Evolutionary conservation across 2,113 vertebrate genomes (phyloP).

Genomic region (Nothocercus julius): DNA sequence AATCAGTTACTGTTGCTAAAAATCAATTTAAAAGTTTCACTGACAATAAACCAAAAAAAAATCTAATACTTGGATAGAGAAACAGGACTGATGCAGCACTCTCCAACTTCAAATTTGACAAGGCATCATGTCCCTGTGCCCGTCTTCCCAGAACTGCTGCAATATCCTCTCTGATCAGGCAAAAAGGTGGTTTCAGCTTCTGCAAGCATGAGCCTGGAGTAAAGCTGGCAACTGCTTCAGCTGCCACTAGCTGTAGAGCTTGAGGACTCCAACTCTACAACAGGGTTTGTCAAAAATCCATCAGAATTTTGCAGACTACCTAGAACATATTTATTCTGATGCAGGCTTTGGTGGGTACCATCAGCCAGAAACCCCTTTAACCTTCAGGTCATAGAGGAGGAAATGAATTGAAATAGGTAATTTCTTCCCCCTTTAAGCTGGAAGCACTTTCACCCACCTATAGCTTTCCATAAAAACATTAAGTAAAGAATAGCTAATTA

Average conservation of each 20-base stretch:
- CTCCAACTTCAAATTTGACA: background rate
- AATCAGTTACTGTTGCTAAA: background rate
- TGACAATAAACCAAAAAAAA: background rate
- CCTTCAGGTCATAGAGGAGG: background rate
- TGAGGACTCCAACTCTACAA: background rate
- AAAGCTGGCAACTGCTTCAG: background rate
- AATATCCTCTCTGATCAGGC: background rate
- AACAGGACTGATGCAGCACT: fast-evolving
- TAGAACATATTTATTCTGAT: fast-evolving
- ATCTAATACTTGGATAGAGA: background rate
- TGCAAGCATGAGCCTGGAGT: background rate
- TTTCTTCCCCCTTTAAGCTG: background rate
- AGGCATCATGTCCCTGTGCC: fast-evolving
- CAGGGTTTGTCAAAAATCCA: background rate
- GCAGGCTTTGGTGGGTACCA: background rate
- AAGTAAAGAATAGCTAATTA: background rate
- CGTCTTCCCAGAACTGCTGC: fast-evolving
- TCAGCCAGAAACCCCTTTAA: background rate
- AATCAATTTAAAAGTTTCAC: background rate
- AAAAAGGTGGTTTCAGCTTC: background rate
- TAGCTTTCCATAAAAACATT: background rate
- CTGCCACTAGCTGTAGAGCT: fast-evolving
- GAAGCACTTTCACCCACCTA: background rate
- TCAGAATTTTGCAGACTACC: background rate
- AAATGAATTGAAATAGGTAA: background rate